Percentiles rank a stretch among this genome's conserved stretches.
phyloP scores from a whole-genome alignment of 2,797 vertebrate genomes.

The Smutsia temminckii region DNA sequence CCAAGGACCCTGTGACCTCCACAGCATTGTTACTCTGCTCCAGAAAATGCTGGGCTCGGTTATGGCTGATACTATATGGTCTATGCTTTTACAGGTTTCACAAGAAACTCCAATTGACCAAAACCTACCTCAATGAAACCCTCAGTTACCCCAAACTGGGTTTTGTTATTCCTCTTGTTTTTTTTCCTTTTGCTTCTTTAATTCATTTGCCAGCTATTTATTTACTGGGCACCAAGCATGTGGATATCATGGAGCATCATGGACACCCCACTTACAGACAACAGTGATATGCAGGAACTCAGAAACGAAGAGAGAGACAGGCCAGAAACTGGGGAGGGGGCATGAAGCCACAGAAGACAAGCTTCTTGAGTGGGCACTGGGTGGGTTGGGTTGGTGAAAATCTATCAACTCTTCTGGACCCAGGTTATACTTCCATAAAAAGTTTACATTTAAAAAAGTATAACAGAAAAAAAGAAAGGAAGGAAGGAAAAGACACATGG shows the following conservation, averaged over 20 bases:
- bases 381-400: neutral
- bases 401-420: neutral
- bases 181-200: neutral
- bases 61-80: rapidly evolving
- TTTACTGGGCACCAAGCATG: neutral
- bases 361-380: rapidly evolving
- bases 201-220: neutral
- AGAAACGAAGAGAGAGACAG: neutral
- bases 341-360: neutral
- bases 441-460: neutral
- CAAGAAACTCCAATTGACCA: neutral
- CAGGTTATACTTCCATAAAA: neutral
- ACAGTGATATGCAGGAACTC: neutral
- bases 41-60: rapidly evolving
- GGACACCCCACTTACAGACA: neutral
- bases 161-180: no score
- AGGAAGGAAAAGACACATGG: neutral
- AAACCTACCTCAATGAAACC: neutral
- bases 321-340: neutral
- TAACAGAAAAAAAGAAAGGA: neutral
- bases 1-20: neutral
- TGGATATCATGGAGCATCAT: no score
- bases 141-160: neutral
- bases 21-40: neutral
- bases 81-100: neutral